Percentiles rank a stretch among this genome's conserved stretches.
phyloP scores from a whole-genome alignment of 2,797 vertebrate species.

The Rhynchotus rufescens region DNA sequence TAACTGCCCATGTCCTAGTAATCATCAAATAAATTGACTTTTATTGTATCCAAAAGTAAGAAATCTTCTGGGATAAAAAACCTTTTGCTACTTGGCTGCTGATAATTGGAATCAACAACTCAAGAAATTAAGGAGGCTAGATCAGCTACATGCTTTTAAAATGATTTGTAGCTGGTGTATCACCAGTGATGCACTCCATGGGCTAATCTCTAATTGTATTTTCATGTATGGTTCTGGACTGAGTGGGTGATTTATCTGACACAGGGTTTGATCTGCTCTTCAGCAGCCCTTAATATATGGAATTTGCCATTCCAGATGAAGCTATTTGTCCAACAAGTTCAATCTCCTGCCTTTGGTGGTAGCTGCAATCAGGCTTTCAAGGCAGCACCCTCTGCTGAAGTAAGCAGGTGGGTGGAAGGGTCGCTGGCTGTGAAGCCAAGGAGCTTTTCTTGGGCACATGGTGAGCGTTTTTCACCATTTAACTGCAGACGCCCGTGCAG shows the following conservation, averaged over 20 bases:
- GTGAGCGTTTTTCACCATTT: accelerated
- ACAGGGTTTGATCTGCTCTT: constrained; percentile 29
- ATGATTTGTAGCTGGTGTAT: constrained; percentile 61
- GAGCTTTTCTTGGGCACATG: background rate
- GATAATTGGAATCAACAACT: constrained; percentile 72
- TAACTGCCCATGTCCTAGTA: constrained; percentile 67
- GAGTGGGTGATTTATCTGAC: constrained; percentile 67
- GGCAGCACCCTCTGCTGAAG: background rate
- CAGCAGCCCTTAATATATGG: background rate
- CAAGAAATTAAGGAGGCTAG: constrained; percentile 57
- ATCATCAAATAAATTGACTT: constrained; percentile 74
- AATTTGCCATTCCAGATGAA: background rate
- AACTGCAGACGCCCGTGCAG: background rate
- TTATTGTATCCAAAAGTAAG: constrained; percentile 70
- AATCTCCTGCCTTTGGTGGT: background rate
- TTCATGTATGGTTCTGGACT: constrained; percentile 67
- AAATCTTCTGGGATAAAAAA: constrained; percentile 68
- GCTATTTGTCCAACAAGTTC: constrained; percentile 8
- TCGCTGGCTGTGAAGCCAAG: accelerated
- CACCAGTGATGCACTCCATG: constrained; percentile 58
- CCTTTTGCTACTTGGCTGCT: constrained; percentile 64
- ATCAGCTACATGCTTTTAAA: constrained; percentile 69
- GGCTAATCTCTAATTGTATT: constrained; percentile 72
- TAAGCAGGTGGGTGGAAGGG: background rate
- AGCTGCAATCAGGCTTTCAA: background rate